Evolutionary conservation across 2,113 vertebrate species (phyloP).

Genomic region (Plecotus auritus): DNA sequence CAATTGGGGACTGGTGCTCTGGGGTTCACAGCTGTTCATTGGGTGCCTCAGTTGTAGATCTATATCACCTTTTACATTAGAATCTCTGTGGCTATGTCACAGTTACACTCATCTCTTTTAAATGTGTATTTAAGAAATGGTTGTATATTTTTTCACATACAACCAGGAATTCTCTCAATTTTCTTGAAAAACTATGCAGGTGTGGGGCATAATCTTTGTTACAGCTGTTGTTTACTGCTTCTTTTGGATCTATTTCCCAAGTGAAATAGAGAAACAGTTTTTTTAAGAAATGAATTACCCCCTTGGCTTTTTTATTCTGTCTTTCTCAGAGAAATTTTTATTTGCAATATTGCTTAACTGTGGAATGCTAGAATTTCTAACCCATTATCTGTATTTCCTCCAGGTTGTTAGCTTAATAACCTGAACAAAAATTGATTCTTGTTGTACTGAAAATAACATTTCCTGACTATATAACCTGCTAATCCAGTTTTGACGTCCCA

Average conservation of each 20-base stretch:
- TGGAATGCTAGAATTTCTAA: background rate
- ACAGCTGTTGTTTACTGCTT: background rate
- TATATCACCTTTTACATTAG: slow-evolving; percentile 28
- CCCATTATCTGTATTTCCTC: background rate
- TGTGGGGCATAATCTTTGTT: background rate
- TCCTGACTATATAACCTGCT: background rate
- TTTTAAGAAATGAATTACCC: background rate
- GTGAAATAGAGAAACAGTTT: slow-evolving; percentile 22
- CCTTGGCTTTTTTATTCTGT: background rate
- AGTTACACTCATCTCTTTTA: background rate
- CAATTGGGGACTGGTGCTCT: too few relatives aligned
- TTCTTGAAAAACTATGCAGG: background rate
- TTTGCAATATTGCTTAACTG: background rate
- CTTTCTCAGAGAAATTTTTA: slow-evolving; percentile 3
- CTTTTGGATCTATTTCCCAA: background rate
- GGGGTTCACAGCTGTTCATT: too few relatives aligned
- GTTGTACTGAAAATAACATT: background rate
- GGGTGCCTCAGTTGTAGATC: too few relatives aligned
- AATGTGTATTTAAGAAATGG: background rate
- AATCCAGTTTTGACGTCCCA: slow-evolving; percentile 3
- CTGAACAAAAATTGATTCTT: background rate
- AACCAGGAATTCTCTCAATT: background rate
- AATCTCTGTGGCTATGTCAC: background rate
- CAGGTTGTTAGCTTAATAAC: slow-evolving; percentile 29
- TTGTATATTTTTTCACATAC: background rate